Percentiles rank a stretch among this genome's conserved stretches.
Evolutionary conservation across 2,888 invertebrate species (phyloP).

Genomic region (Scelioninae gen. 1): DNA sequence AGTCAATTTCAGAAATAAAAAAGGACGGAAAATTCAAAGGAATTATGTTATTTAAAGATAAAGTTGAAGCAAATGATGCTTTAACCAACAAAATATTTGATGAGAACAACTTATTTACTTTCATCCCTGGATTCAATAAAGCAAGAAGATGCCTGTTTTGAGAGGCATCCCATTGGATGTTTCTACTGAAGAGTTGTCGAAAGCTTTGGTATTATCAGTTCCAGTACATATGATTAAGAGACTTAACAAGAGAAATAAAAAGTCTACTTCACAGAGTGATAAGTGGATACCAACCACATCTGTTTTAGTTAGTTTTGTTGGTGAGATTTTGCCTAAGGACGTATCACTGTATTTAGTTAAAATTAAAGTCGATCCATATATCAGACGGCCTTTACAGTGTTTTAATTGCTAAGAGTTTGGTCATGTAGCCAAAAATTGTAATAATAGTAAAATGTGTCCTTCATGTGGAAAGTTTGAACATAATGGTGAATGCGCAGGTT

Average conservation of each 20-base stretch:
- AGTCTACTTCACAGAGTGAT: neutral
- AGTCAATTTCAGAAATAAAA: conserved; percentile 22
- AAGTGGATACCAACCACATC: conserved; percentile 39
- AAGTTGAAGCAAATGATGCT: conserved; percentile 34
- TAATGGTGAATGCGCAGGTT: conserved; percentile 1
- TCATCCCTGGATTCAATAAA: conserved; percentile 33
- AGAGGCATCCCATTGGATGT: conserved; percentile 21
- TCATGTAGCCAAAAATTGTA: conserved; percentile 21
- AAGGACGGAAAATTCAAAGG: conserved; percentile 35
- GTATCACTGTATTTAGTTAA: conserved; percentile 5
- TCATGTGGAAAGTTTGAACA: conserved; percentile 30
- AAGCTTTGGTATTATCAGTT: neutral
- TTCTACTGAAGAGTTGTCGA: neutral
- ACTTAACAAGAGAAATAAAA: conserved; percentile 25
- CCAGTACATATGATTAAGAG: neutral
- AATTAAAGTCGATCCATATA: conserved; percentile 12
- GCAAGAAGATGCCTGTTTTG: conserved; percentile 14
- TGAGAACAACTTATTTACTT: neutral
- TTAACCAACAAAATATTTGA: conserved; percentile 7
- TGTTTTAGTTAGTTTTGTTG: conserved; percentile 10
- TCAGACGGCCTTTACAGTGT: conserved; percentile 12
- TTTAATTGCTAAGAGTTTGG: conserved; percentile 24
- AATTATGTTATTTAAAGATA: conserved; percentile 23
- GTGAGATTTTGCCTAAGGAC: conserved; percentile 22
- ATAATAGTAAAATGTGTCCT: conserved; percentile 2